Evolutionary conservation across 2,888 invertebrate genomes (phyloP).

Genomic region (Aleiodes alternator): DNA sequence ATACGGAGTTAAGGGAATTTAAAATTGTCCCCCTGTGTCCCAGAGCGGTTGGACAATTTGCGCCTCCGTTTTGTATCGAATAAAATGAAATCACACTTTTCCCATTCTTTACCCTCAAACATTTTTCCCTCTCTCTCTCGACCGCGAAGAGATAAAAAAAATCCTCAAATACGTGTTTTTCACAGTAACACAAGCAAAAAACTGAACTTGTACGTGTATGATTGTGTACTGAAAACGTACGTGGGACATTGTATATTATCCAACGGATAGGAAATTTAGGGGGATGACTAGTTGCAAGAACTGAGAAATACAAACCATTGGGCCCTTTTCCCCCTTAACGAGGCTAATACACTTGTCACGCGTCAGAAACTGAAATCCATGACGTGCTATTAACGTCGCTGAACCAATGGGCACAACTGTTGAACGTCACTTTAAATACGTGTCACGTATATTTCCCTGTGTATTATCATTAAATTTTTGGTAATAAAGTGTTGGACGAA

Average conservation of each 20-base stretch:
- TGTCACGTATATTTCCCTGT: conserved; percentile 40
- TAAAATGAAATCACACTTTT: conserved; percentile 3
- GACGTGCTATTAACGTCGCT: conserved; percentile 46
- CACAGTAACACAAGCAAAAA: conserved; percentile 19
- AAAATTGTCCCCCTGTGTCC: conserved; percentile 16
- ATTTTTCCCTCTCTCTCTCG: conserved; percentile 24
- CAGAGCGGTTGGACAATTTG: neutral
- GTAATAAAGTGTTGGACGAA: neutral
- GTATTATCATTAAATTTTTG: conserved; percentile 36
- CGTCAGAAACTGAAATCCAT: conserved; percentile 40
- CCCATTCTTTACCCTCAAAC: conserved; percentile 20
- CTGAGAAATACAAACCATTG: conserved; percentile 51
- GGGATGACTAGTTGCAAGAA: conserved; percentile 48
- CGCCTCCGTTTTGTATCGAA: conserved; percentile 8
- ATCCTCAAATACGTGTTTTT: conserved; percentile 1
- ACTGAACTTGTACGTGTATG: neutral
- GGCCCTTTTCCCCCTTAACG: conserved; percentile 61
- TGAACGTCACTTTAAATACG: conserved; percentile 70
- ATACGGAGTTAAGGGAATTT: conserved; percentile 24
- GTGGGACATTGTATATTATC: conserved; percentile 31
- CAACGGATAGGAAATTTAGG: conserved; percentile 8
- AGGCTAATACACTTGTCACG: conserved; percentile 59
- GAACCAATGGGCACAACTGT: conserved; percentile 65
- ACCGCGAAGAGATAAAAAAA: conserved; percentile 25
- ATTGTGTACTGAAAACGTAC: conserved; percentile 34